These are phyloP conservation scores for Ptilorrhoa leucosticta DNA, from an alignment of 2,113 vertebrate species.

Conservation along the genomic window DNA sequence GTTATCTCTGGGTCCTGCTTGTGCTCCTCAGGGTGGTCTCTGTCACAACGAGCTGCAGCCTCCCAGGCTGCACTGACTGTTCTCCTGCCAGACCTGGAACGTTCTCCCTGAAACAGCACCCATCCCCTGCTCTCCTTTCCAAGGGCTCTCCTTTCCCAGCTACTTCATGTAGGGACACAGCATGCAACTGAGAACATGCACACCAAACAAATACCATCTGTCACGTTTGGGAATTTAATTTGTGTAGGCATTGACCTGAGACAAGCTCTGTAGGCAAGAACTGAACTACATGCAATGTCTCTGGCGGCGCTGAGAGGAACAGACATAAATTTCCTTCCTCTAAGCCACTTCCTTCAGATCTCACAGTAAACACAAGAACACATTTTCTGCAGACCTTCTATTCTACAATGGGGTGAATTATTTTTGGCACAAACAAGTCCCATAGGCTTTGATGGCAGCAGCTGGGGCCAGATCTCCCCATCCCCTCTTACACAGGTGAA, in stretches of 20 bases:
- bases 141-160: neutral
- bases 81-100: neutral
- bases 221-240: neutral
- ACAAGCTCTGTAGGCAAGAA: constrained; percentile 28
- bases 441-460: neutral
- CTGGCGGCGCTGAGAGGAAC: neutral
- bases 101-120: neutral
- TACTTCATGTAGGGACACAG: neutral
- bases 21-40: neutral
- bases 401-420: neutral
- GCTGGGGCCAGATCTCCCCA: neutral
- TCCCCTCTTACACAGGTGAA: neutral
- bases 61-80: neutral
- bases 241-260: constrained; percentile 31
- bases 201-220: constrained; percentile 37
- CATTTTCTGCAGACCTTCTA: neutral
- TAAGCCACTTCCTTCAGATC: neutral
- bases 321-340: neutral
- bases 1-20: neutral
- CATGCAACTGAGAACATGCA: neutral
- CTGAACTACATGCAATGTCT: neutral
- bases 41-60: neutral
- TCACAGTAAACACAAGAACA: neutral
- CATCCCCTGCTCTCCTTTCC: neutral
- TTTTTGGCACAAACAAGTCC: neutral